phyloP scores from a whole-genome alignment of 2,797 vertebrate genomes.

The Trematomus bernacchii region DNA sequence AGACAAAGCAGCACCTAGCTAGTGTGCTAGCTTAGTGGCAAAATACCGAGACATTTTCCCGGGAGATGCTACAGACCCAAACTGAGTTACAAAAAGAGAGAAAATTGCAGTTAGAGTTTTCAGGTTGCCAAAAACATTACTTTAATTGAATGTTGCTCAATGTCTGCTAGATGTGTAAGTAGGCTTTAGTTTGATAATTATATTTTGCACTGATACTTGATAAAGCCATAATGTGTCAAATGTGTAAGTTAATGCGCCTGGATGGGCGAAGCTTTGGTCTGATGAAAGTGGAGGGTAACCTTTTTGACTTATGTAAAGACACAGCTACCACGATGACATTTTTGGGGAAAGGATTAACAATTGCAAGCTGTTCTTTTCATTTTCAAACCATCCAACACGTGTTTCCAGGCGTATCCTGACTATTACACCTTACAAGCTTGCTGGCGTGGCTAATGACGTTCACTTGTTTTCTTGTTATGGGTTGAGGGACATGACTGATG shows the following conservation, averaged over 20 bases:
- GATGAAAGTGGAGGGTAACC: not conserved
- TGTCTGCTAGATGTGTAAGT: not conserved
- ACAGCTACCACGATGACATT: too few relatives aligned
- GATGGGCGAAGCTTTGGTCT: not conserved
- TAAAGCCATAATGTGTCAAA: not conserved
- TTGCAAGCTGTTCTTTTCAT: not conserved
- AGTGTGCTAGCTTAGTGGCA: not conserved
- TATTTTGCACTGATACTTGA: not conserved
- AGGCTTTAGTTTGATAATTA: not conserved
- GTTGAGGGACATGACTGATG: not conserved
- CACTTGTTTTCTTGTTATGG: not conserved
- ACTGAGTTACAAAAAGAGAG: not conserved
- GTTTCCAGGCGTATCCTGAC: not conserved
- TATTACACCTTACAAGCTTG: not conserved
- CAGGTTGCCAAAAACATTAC: not conserved
- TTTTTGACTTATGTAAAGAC: not conserved
- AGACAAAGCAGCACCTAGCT: not conserved
- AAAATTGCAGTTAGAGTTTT: not conserved
- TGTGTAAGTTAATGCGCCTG: not conserved
- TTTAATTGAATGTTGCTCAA: not conserved
- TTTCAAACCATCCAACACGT: not conserved
- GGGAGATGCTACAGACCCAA: not conserved
- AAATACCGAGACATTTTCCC: not conserved
- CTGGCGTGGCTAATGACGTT: conserved; percentile 22
- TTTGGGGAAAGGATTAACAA: not conserved